Percentiles rank a stretch among this genome's conserved stretches.
phyloP scores from a whole-genome alignment of 2,888 invertebrate species.

The Horisme vitalbata region DNA sequence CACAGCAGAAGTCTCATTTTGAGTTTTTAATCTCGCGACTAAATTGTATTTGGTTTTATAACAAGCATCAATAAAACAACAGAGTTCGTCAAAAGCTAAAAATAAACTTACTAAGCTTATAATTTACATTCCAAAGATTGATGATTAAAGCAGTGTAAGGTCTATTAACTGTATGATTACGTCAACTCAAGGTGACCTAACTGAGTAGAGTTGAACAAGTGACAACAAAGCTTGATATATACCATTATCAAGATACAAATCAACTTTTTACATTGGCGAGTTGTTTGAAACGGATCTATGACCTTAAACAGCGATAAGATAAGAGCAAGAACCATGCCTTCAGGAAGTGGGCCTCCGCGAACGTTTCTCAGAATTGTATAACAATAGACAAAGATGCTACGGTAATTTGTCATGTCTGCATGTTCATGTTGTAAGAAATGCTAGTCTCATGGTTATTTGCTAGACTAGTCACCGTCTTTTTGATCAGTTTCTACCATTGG shows the following conservation, averaged over 20 bases:
- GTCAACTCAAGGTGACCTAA: background rate
- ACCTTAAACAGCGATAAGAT: conserved; percentile 26
- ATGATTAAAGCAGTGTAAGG: too few relatives aligned
- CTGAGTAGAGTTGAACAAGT: background rate
- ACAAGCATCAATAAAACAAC: too few relatives aligned
- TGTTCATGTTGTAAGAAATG: conserved; percentile 7
- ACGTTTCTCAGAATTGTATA: conserved; percentile 26
- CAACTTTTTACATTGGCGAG: conserved; percentile 12
- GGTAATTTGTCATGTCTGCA: conserved; percentile 24
- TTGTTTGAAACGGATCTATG: conserved; percentile 13
- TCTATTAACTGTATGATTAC: too few relatives aligned
- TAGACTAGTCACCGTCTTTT: too few relatives aligned
- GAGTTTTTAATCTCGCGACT: too few relatives aligned
- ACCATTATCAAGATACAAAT: conserved; percentile 15
- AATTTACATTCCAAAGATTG: too few relatives aligned
- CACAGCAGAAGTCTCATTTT: too few relatives aligned
- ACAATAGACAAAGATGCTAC: conserved; percentile 23
- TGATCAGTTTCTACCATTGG: too few relatives aligned
- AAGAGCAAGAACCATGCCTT: conserved; percentile 23
- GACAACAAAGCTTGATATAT: conserved; percentile 6
- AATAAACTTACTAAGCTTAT: too few relatives aligned
- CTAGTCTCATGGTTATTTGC: background rate
- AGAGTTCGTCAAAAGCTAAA: too few relatives aligned
- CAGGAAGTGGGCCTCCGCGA: conserved; percentile 27
- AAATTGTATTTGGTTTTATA: too few relatives aligned